These are phyloP conservation scores for Drosophila antonietae DNA, from an alignment of 2,888 invertebrate genomes.

Conservation along the genomic window DNA sequence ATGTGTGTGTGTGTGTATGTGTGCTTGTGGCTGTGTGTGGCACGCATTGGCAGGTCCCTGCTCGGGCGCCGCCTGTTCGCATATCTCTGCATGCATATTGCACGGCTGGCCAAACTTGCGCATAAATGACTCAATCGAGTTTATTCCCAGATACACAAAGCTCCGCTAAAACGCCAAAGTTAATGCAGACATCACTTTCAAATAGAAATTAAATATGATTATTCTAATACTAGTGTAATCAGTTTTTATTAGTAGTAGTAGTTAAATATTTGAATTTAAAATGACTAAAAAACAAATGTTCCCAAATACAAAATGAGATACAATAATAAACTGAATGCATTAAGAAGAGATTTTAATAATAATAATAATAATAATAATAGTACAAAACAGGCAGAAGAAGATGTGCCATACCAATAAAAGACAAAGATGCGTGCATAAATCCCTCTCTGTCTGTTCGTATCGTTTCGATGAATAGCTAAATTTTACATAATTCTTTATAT, in stretches of 20 bases:
- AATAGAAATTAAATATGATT: neutral
- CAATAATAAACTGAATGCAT: neutral
- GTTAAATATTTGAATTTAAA: too few species aligned
- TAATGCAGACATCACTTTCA: neutral
- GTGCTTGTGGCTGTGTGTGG: constrained; percentile 31
- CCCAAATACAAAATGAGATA: too few species aligned
- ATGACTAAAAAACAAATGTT: too few species aligned
- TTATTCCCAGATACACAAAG: constrained; percentile 28
- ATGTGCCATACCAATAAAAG: neutral
- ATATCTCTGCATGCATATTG: constrained; percentile 53
- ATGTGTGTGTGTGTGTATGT: constrained; percentile 25
- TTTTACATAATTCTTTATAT: too few species aligned
- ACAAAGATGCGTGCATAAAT: too few species aligned
- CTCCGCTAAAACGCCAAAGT: constrained; percentile 15
- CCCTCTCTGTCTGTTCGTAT: too few species aligned
- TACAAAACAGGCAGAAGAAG: neutral
- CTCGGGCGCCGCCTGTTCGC: constrained; percentile 29
- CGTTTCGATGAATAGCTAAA: too few species aligned
- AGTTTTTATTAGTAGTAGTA: too few species aligned
- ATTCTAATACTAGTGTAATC: too few species aligned
- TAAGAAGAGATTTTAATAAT: neutral
- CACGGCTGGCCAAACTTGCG: constrained; percentile 54
- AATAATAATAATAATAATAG: too few species aligned
- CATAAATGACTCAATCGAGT: constrained; percentile 66
- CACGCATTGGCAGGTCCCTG: constrained; percentile 55